phyloP scores from a whole-genome alignment of 2,113 vertebrate species.

The Centropus bengalensis region DNA sequence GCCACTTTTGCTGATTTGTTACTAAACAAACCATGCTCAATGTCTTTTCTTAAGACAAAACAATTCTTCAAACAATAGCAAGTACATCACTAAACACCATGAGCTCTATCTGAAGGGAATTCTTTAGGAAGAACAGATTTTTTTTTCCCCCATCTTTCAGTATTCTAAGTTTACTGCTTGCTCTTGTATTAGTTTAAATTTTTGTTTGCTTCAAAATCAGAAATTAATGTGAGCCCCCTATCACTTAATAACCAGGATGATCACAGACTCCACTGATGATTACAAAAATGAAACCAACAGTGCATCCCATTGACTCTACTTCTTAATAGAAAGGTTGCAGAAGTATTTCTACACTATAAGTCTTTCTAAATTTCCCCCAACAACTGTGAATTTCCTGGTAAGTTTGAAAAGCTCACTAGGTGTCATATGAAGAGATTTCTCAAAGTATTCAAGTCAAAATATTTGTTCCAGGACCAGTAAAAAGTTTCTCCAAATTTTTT shows the following conservation, averaged over 20 bases:
- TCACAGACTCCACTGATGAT: slow-evolving; percentile 85
- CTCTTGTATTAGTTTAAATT: slow-evolving; percentile 78
- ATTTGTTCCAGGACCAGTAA: slow-evolving; percentile 99
- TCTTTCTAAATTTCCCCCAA: slow-evolving; percentile 88
- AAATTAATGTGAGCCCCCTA: slow-evolving; percentile 85
- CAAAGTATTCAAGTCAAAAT: slow-evolving; percentile 99
- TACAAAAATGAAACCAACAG: slow-evolving; percentile 93
- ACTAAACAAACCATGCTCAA: slow-evolving; percentile 77
- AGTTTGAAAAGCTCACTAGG: slow-evolving; percentile 99
- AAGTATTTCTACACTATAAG: slow-evolving; percentile 91
- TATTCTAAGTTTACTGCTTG: slow-evolving; percentile 86
- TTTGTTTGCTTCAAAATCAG: slow-evolving; percentile 86
- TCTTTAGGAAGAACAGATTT: slow-evolving; percentile 97
- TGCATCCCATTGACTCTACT: slow-evolving; percentile 82
- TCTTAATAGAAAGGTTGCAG: slow-evolving; percentile 93
- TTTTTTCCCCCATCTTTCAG: slow-evolving; percentile 78
- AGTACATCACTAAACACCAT: slow-evolving; percentile 96
- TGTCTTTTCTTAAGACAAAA: slow-evolving; percentile 88
- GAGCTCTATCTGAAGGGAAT: slow-evolving; percentile 93
- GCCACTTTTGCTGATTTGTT: slow-evolving; percentile 75
- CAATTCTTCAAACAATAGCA: slow-evolving; percentile 90
- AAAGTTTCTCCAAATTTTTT: slow-evolving; percentile 99
- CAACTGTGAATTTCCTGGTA: slow-evolving; percentile 94
- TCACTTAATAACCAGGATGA: slow-evolving; percentile 84
- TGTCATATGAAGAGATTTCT: slow-evolving; percentile 99